These are phyloP conservation scores for Nothocercus julius DNA, from an alignment of 2,113 vertebrate genomes.

Conservation along the genomic window DNA sequence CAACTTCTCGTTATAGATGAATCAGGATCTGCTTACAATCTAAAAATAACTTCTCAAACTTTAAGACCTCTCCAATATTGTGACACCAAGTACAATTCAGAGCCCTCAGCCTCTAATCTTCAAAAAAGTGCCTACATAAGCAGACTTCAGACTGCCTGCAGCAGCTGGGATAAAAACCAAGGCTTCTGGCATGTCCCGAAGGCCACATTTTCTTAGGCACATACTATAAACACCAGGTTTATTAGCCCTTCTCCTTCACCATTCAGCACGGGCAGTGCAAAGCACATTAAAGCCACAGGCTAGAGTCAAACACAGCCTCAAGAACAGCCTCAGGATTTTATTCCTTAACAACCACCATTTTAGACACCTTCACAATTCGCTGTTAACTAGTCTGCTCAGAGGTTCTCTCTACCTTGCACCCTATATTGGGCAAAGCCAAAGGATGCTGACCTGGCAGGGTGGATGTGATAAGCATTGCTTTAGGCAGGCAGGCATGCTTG, in stretches of 20 bases:
- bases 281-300: rapidly evolving
- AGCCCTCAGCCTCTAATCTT: neutral
- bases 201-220: neutral
- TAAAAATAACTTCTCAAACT: neutral
- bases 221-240: neutral
- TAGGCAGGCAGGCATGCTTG: rapidly evolving
- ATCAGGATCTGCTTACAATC: neutral
- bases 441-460: neutral
- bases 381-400: neutral
- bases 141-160: neutral
- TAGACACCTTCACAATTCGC: no score
- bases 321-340: neutral
- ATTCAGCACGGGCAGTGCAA: rapidly evolving
- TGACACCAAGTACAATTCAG: neutral
- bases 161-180: neutral
- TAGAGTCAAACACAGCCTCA: neutral
- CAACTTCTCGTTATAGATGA: neutral
- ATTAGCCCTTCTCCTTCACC: neutral
- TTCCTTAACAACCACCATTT: rapidly evolving
- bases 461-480: neutral
- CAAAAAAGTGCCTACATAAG: neutral
- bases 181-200: neutral
- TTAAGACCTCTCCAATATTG: neutral
- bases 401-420: neutral
- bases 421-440: rapidly evolving